Evolutionary conservation across 2,888 invertebrate species (phyloP).

Genomic region (Parascotia fuliginaria): DNA sequence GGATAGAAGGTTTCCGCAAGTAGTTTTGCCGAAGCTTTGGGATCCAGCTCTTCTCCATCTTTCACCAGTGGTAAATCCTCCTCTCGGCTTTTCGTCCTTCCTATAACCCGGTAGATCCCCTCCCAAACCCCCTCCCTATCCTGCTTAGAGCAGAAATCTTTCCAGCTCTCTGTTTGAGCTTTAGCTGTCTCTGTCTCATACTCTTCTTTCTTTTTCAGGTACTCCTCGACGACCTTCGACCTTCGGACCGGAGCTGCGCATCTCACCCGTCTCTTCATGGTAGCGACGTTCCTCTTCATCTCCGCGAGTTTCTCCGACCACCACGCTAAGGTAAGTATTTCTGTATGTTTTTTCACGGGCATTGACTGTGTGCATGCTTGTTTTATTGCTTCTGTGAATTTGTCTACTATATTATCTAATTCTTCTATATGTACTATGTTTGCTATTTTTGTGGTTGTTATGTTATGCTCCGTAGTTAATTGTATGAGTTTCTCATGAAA

Average conservation of each 20-base stretch:
- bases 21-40: slow-evolving; percentile 1
- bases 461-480: not conserved
- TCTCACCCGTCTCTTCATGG: slow-evolving; percentile 15
- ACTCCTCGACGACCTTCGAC: slow-evolving; percentile 10
- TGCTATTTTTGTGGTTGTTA: not conserved
- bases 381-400: slow-evolving; percentile 6
- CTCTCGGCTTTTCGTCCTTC: not conserved
- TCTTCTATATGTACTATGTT: not conserved
- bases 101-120: slow-evolving; percentile 2
- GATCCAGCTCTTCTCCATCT: slow-evolving; percentile 3
- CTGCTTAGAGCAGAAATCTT: slow-evolving; percentile 23
- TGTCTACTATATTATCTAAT: slow-evolving; percentile 1
- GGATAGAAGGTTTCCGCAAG: slow-evolving; percentile 6
- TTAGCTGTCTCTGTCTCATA: slow-evolving; percentile 8
- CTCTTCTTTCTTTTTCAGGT: slow-evolving; percentile 17
- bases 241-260: slow-evolving; percentile 18
- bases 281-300: slow-evolving; percentile 18
- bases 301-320: slow-evolving; percentile 20
- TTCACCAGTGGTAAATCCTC: not conserved
- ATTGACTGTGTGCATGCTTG: slow-evolving; percentile 7
- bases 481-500: slow-evolving; percentile 22
- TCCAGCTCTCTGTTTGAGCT: slow-evolving; percentile 23
- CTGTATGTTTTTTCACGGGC: slow-evolving; percentile 10
- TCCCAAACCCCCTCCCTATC: slow-evolving; percentile 18
- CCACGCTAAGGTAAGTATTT: slow-evolving; percentile 26